Conservation (phyloP, 53 echinoderm and acorn worm species). For the Echinometra lucunter region DNA sequence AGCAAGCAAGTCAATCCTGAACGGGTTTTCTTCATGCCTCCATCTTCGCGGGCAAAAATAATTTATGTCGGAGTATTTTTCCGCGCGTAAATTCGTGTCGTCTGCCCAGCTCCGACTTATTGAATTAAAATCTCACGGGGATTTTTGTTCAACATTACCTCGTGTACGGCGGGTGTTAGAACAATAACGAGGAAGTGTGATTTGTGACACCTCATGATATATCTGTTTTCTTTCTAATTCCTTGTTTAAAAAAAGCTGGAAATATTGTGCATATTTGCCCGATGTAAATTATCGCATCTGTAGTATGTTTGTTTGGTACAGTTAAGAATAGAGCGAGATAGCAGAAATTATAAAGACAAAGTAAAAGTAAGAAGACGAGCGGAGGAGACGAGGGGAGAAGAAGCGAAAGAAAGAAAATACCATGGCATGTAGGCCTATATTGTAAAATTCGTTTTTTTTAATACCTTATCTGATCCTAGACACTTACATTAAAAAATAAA, state of each 20-base stretch:
- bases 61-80: slow-evolving; percentile 55
- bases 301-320: not conserved
- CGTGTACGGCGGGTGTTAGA: not conserved
- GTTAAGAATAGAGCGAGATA: not conserved
- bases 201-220: slow-evolving; percentile 47
- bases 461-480: too few relatives aligned
- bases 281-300: slow-evolving; percentile 62
- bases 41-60: slow-evolving; percentile 28
- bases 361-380: not conserved
- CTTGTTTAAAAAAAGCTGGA: not conserved
- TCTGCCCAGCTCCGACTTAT: slow-evolving; percentile 39
- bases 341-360: not conserved
- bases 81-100: slow-evolving; percentile 58
- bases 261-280: slow-evolving; percentile 47
- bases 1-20: slow-evolving; percentile 25
- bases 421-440: not conserved
- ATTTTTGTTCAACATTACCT: slow-evolving; percentile 9
- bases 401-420: not conserved
- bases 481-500: too few relatives aligned
- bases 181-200: slow-evolving; percentile 50
- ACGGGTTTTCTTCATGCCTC: slow-evolving; percentile 11
- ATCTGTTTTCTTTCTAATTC: not conserved
- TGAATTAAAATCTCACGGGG: slow-evolving; percentile 60
- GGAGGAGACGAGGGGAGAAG: not conserved
- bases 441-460: too few relatives aligned